These are phyloP conservation scores for Prunella strophiata DNA, from an alignment of 2,797 vertebrate species.

Conservation along the genomic window DNA sequence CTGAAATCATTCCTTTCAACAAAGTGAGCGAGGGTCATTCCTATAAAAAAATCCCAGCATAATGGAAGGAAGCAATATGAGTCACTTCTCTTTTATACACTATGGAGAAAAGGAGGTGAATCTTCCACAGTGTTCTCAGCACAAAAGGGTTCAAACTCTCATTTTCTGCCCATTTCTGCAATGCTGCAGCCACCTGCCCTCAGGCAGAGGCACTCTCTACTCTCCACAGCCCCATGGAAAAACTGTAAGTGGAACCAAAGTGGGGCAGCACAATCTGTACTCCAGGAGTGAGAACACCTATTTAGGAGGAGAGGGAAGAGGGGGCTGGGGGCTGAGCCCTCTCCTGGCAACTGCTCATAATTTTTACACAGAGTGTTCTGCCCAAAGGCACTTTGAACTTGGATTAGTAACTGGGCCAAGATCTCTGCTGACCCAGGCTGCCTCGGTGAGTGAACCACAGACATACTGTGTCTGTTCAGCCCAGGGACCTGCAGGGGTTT, in stretches of 20 bases:
- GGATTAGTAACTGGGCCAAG: not conserved
- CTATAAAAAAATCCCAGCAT: not conserved
- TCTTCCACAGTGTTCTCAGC: not conserved
- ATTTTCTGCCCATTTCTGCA: not conserved
- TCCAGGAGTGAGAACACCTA: not conserved
- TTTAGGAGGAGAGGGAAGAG: not conserved
- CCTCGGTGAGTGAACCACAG: not conserved
- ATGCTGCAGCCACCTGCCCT: not conserved
- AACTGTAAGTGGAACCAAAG: not conserved
- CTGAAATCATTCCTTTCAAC: not conserved
- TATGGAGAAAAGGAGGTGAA: not conserved
- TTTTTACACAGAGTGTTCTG: not conserved
- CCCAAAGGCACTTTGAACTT: not conserved
- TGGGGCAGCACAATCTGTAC: not conserved
- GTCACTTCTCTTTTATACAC: not conserved
- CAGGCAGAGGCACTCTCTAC: not conserved
- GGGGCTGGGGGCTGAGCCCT: not conserved
- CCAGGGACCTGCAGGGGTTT: not conserved
- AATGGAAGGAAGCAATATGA: not conserved
- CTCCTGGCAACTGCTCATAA: not conserved
- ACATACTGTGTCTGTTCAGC: not conserved
- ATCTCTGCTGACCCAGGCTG: constrained; percentile 15
- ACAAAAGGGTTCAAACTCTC: not conserved
- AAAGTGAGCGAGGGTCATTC: not conserved
- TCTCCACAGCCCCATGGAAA: not conserved